A percentile compares a stretch with the other conserved stretches of the same genome.
Evolutionary conservation across 2,113 vertebrate species (phyloP).

Genomic region (Azemiops feae): DNA sequence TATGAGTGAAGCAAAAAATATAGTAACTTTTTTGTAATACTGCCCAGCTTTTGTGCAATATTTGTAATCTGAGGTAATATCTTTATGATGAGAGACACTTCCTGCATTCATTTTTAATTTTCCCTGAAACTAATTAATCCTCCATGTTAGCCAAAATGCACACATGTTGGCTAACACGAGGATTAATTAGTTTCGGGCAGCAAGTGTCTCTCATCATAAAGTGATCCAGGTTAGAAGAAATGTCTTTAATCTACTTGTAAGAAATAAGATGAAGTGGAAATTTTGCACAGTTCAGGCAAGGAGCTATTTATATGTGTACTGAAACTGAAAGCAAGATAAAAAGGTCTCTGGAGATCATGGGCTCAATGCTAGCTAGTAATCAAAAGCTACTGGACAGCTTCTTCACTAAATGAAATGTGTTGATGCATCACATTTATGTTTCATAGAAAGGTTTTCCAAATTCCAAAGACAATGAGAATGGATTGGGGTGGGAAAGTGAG

Average conservation of each 20-base stretch:
- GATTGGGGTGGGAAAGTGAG: neutral
- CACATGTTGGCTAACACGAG: neutral
- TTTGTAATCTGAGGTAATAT: neutral
- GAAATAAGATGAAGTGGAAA: neutral
- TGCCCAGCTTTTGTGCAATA: neutral
- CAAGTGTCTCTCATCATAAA: too few relatives aligned
- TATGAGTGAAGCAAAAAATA: neutral
- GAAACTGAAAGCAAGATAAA: conserved; percentile 11
- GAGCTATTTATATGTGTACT: conserved; percentile 7
- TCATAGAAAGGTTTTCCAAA: neutral
- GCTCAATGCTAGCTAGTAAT: conserved; percentile 19
- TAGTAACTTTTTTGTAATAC: neutral
- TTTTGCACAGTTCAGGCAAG: neutral
- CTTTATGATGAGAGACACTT: too few relatives aligned
- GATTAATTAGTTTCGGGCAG: neutral
- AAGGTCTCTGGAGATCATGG: conserved; percentile 5
- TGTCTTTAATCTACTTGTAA: neutral
- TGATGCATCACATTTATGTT: conserved; percentile 13
- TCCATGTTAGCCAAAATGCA: neutral
- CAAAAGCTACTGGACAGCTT: conserved; percentile 7
- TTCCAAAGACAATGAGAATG: neutral
- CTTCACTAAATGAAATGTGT: conserved; percentile 16
- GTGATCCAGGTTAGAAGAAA: neutral
- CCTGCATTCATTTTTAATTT: neutral
- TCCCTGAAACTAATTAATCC: neutral